These are phyloP conservation scores for Poeciliopsis prolifica DNA, from an alignment of 2,113 vertebrate genomes.

Conservation along the genomic window DNA sequence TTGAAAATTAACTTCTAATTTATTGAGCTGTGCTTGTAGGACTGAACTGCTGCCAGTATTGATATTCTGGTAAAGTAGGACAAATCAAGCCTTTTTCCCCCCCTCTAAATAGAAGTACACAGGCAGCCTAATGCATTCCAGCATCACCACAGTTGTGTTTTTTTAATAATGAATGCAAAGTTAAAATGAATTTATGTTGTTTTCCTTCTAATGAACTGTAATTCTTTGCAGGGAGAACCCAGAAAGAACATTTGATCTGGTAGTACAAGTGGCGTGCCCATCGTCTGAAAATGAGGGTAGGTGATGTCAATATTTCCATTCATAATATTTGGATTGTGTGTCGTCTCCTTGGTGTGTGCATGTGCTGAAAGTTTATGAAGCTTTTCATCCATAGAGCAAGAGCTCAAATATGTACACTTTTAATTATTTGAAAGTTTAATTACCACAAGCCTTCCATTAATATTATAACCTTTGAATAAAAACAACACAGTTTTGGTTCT, in stretches of 20 bases:
- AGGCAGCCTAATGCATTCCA: background rate
- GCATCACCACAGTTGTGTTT: background rate
- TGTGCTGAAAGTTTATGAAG: background rate
- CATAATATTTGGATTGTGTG: background rate
- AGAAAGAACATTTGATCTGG: slow-evolving; percentile 93
- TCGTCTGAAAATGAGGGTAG: slow-evolving; percentile 91
- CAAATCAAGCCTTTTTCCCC: background rate
- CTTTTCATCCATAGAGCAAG: background rate
- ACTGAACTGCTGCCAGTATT: slow-evolving; percentile 5
- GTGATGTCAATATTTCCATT: slow-evolving; percentile 4
- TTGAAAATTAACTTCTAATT: background rate
- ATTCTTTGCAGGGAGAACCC: slow-evolving; percentile 89
- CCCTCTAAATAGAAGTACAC: background rate
- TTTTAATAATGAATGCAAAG: background rate
- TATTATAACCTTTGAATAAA: background rate
- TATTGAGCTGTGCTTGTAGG: background rate
- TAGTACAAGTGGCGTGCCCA: slow-evolving; percentile 91
- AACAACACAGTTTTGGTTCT: background rate
- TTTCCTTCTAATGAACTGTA: slow-evolving; percentile 4
- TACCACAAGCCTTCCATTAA: background rate
- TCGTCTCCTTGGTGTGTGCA: background rate
- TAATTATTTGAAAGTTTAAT: background rate
- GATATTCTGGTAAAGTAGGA: slow-evolving; percentile 7
- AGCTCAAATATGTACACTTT: background rate
- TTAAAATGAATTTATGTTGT: too few relatives aligned